Percentiles rank a stretch among this genome's conserved stretches.
Conservation (phyloP, 1,140 invertebrate genomes). For the Thalassaphorura encarpata region DNA sequence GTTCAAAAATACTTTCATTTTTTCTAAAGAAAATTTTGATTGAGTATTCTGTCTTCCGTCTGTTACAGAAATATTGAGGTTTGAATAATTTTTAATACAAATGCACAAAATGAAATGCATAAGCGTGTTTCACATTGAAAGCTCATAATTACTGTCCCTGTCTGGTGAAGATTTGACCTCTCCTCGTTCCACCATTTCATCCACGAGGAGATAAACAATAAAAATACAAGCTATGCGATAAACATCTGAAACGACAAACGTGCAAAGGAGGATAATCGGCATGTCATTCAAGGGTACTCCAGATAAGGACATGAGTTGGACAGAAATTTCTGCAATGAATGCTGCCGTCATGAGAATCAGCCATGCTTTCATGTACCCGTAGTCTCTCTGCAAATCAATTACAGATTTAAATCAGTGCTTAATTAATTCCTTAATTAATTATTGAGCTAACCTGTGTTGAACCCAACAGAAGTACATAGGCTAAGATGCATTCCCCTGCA, state of each 20-base stretch:
- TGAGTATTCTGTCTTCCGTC: no score
- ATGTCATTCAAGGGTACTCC: neutral
- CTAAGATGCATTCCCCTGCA: neutral
- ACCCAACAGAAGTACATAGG: constrained; percentile 2
- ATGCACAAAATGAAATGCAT: no score
- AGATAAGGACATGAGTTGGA: neutral
- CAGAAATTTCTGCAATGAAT: neutral
- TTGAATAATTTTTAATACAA: no score
- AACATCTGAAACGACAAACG: neutral
- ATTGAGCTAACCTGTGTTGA: neutral
- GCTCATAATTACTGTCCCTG: neutral
- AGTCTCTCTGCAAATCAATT: neutral
- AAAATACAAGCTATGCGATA: constrained; percentile 5
- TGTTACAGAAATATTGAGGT: no score
- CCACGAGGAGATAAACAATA: constrained; percentile 6
- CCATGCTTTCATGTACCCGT: constrained; percentile 11
- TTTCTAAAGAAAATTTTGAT: no score
- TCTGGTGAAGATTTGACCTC: constrained; percentile 3
- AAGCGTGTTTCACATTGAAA: no score
- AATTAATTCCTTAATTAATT: neutral
- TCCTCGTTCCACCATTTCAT: constrained; percentile 8
- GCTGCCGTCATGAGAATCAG: constrained; percentile 1
- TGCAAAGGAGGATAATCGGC: neutral
- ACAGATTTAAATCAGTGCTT: neutral
- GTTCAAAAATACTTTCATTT: no score